Evolutionary conservation across 2,797 vertebrate genomes (phyloP), one percentile per base, ranked within the genome.

Genomic region (Moxostoma hubbsi): DNA sequence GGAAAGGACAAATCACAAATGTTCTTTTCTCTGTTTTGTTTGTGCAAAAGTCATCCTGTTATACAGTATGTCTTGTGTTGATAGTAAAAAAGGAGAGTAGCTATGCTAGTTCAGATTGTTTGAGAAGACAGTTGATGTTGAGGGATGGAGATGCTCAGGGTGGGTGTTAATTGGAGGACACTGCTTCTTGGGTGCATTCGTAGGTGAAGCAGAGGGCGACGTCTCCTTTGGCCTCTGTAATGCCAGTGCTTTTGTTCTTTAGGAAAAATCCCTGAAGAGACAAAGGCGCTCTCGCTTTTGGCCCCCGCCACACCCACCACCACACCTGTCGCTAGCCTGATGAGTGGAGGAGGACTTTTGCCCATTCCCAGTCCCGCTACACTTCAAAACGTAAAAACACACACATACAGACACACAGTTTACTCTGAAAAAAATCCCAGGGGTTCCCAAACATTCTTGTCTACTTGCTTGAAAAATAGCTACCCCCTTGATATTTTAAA

Each of bases 211-310:
- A 92, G 62, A 76, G 73, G 82, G 82, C 91, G 91, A 88, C 36
- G 15, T 18, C 86, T 89, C 92, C 86, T 88, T 88, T 93, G 73
- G 90, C 88, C 82, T 89, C 91, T 79, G 71, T 92, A 88, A 94
- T 85, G 74, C 84, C 68, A 67, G 77, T 50, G 66, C 84, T 82
- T 88, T 89, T 90, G 84, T 89, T 86, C 93, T 93, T 89, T 94
- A 99, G 98, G 98, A 93, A 99, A 97, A 93, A 99, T 99, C 82
- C 98, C 97, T 75, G 98, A 99, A 90, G 98, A 99, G 94, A 93
- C 96, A 89, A 99, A 99, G 93, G 98, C 98, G 70, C 94, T 99
- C 62, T 98, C 97, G 64, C 93, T 99, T 0, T 90, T 99, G 94
- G 96, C 96, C 1, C 98, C 98, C 82, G 94, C 93, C 83, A 83